Base-by-base conservation (phyloP, 1,140 invertebrate species). In the Bombus terrestris region DNA sequence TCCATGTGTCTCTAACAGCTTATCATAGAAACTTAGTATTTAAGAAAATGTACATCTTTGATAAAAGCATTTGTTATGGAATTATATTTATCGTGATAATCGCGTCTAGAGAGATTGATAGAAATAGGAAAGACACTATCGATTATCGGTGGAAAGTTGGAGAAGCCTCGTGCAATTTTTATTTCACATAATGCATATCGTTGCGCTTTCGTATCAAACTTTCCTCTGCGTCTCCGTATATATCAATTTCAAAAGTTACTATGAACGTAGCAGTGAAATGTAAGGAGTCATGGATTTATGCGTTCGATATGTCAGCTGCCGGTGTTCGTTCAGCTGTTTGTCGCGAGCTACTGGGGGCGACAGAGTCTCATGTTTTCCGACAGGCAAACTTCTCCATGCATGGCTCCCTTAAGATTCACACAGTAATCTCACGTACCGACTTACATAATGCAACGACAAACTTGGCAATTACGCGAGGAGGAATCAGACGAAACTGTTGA, bases 361-460 rank as follows among this genome's bases (percentile, higher is more conserved):
- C n/a, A 15, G 37, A 43, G 18, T 43, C 74, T 43, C 39, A 28
- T 10, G 66, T 32, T 41, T 79, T n/a, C 39, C 15, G 37, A 47
- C 47, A 37, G 39, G 5, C 66, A 53, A 84, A 84, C 66, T 84
- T 79, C 25, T 15, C 66, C 35, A 69, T 57, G 18, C 32, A 71
- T 68, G 47, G 39, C 66, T 72, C 53, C 66, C 76, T 59, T 43
- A 84, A 71, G 82, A 84, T 84, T 84, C 66, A 57, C 37, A 22
- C n/a, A 47, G 74, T 43, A 69, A 83, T 77, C 81, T 69, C 43
- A 12, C 28, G 43, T 59, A 37, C 28, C 73, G 47, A 62, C 66
- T 84, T 79, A 71, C 64, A 79, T 84, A 79, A 79, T 79, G 39
- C 75, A 79, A 69, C 22, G 47, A 22, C 28, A 37, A 84, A 84